These are phyloP conservation scores for Hycleus cichorii DNA, from an alignment of 1,140 invertebrate genomes.

Conservation along the genomic window DNA sequence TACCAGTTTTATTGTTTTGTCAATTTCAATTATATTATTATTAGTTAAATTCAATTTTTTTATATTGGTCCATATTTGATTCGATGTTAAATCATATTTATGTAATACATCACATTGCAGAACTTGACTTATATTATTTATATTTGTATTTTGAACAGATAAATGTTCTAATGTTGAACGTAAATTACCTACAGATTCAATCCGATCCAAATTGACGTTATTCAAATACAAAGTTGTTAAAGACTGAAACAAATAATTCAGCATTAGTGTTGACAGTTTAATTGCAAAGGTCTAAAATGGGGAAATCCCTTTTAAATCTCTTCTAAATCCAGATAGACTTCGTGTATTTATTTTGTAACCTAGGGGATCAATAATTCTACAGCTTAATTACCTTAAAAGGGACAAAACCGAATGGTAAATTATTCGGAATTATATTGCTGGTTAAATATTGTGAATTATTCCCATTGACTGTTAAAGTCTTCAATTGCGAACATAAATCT, in stretches of 20 bases:
- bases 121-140: slow-evolving; percentile 59
- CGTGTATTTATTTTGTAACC: no score
- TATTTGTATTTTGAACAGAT: slow-evolving; percentile 52
- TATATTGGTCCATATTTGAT: slow-evolving; percentile 59
- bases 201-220: slow-evolving; percentile 29
- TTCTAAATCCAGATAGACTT: no score
- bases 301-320: no score
- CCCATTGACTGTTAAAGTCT: slow-evolving; percentile 60
- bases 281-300: not conserved
- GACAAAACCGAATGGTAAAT: slow-evolving; percentile 70
- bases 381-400: slow-evolving; percentile 59
- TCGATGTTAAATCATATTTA: slow-evolving; percentile 44
- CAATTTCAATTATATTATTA: slow-evolving; percentile 71
- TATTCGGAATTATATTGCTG: slow-evolving; percentile 77
- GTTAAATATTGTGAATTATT: slow-evolving; percentile 55
- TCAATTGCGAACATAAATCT: slow-evolving; percentile 76
- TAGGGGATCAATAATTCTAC: not conserved
- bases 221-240: slow-evolving; percentile 28
- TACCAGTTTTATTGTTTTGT: slow-evolving; percentile 71
- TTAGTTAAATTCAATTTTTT: slow-evolving; percentile 66
- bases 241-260: slow-evolving; percentile 21
- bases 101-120: slow-evolving; percentile 71
- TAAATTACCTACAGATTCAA: slow-evolving; percentile 48
- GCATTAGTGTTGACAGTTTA: not conserved
- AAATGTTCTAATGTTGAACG: slow-evolving; percentile 59